Conservation (phyloP, 2,888 invertebrate genomes). For the Agrochola lota region DNA sequence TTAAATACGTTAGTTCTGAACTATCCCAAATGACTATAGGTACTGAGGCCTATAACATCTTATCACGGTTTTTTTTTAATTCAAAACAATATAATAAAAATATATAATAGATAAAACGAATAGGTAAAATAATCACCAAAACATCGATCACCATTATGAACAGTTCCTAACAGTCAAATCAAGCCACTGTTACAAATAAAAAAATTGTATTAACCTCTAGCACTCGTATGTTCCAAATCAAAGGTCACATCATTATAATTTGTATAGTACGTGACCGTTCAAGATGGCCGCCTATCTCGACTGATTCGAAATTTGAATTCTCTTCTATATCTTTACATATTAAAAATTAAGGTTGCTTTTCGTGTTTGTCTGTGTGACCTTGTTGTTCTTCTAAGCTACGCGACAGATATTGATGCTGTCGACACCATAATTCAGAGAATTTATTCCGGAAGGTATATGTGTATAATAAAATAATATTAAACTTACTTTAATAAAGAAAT, state of each 20-base stretch:
- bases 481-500: background rate
- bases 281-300: constrained; percentile 80
- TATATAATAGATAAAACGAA: background rate
- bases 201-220: constrained; percentile 84
- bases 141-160: constrained; percentile 52
- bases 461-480: background rate
- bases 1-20: background rate
- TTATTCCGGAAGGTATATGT: background rate
- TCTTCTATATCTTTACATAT: constrained; percentile 59
- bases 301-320: constrained; percentile 88
- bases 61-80: no score
- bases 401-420: background rate
- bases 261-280: constrained; percentile 85
- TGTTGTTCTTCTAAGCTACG: background rate
- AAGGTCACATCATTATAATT: constrained; percentile 89
- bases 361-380: background rate
- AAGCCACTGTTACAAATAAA: constrained; percentile 84
- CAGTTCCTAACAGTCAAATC: constrained; percentile 74
- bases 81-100: background rate
- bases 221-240: constrained; percentile 81
- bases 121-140: background rate
- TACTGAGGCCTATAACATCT: no score
- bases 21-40: background rate
- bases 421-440: background rate
- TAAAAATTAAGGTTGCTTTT: background rate